Conservation (phyloP, 2,888 invertebrate species). For the Ennomos fuscantarius region DNA sequence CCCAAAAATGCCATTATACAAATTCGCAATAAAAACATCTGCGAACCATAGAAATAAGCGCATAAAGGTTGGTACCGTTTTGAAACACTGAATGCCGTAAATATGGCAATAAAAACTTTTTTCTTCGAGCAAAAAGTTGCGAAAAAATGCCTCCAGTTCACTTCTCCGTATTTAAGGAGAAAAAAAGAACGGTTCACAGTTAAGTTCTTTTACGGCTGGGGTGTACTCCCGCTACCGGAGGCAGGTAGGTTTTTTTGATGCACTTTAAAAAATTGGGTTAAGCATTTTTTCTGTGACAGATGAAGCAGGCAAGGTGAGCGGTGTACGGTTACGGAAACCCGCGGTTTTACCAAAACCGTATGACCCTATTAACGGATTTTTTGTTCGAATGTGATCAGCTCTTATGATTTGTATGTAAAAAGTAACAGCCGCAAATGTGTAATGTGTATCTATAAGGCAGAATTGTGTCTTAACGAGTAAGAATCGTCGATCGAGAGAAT, state of each 20-base stretch:
- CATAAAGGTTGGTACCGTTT: slow-evolving; percentile 63
- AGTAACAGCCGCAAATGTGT: slow-evolving; percentile 38
- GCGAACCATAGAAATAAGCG: slow-evolving; percentile 64
- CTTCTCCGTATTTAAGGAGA: slow-evolving; percentile 46
- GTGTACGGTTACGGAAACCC: slow-evolving; percentile 82
- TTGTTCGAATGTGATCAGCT: slow-evolving; percentile 57
- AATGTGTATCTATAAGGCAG: slow-evolving; percentile 20
- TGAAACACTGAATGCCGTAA: slow-evolving; percentile 63
- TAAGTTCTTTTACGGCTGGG: slow-evolving; percentile 59
- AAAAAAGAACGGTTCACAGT: slow-evolving; percentile 67
- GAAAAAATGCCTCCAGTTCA: slow-evolving; percentile 57
- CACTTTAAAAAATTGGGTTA: slow-evolving; percentile 78
- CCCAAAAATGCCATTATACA: slow-evolving; percentile 33
- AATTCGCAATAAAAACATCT: slow-evolving; percentile 63
- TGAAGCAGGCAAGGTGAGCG: slow-evolving; percentile 77
- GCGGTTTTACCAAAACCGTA: slow-evolving; percentile 62
- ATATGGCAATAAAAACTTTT: slow-evolving; percentile 65
- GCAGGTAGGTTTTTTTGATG: slow-evolving; percentile 77
- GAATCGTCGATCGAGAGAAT: slow-evolving; percentile 32
- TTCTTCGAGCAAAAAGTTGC: slow-evolving; percentile 59
- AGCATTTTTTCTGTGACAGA: slow-evolving; percentile 68
- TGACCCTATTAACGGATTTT: slow-evolving; percentile 77
- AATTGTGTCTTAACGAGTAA: slow-evolving; percentile 17
- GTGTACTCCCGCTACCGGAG: slow-evolving; percentile 71
- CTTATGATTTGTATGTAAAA: slow-evolving; percentile 60